Percentiles rank a stretch among this genome's conserved stretches.
Evolutionary conservation across 1,140 invertebrate genomes (phyloP).

Genomic region (Venustaconcha ellipsiformis): DNA sequence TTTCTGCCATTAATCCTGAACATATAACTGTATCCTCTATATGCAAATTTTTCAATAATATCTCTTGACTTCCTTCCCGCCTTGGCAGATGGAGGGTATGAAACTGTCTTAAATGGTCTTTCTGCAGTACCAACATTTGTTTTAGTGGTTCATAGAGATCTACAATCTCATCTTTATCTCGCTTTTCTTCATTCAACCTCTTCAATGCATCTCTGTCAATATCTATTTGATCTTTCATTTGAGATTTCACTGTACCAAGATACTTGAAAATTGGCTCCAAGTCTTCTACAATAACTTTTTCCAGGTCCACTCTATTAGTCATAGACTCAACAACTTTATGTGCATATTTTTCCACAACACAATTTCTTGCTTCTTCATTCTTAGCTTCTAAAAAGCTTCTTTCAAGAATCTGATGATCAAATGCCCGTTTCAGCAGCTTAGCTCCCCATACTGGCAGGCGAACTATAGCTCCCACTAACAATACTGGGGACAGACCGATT

Average conservation of each 20-base stretch:
- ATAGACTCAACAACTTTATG: conserved; percentile 17
- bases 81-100: too few relatives aligned
- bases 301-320: conserved; percentile 15
- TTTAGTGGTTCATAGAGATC: neutral
- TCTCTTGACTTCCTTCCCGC: neutral
- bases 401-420: conserved; percentile 19
- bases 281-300: conserved; percentile 20
- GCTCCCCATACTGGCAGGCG: conserved; percentile 32
- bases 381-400: conserved; percentile 12
- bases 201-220: conserved; percentile 12
- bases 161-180: neutral
- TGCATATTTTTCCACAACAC: conserved; percentile 24
- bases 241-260: conserved; percentile 13
- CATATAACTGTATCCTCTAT: neutral
- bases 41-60: conserved; percentile 8
- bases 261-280: conserved; percentile 22
- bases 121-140: neutral
- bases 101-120: too few relatives aligned
- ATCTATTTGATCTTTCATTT: conserved; percentile 23
- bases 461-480: conserved; percentile 30
- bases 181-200: conserved; percentile 6
- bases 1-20: neutral
- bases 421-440: conserved; percentile 13
- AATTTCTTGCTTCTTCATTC: conserved; percentile 3
- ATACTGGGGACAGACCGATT: conserved; percentile 29